Base-by-base conservation (phyloP, 2,113 vertebrate species). In the Atrichornis clamosus region DNA sequence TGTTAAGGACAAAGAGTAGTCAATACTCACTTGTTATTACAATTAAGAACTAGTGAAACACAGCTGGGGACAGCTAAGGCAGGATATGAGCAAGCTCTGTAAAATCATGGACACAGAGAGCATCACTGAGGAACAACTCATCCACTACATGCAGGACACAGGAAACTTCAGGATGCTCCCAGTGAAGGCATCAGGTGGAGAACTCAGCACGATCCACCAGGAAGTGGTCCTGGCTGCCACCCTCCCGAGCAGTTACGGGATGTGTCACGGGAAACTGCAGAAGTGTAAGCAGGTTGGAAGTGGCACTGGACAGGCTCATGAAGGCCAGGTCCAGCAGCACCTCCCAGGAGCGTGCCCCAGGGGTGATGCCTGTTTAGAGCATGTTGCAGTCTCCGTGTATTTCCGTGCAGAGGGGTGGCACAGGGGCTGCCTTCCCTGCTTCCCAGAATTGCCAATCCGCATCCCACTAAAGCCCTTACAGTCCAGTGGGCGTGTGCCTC, bases 341-440 rank as follows among this genome's bases (percentile, higher is more conserved):
- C 22, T 35, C 28, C 33, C 22, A 10, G 21, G 62, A 15, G 26
- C 10, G 20, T 0, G 2, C 53, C 15, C 9, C 74, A 53, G 63
- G 50, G 0, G 20, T 0, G 3, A 11, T 0, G 0, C 41, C 68
- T 21, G 47, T 44, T 49, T 32, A 7, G 47, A n/a, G 26, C 7
- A 10, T 0, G 3, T 10, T 9, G 11, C 32, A 46, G 58, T 5
- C 67, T 20, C 35, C 0, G 0, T 0, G 1, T 2, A 8, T 4
- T 16, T 6, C 52, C 0, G 0, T 0, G 9, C 41, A 3, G 63
- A 64, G 28, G 42, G 44, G 35, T 16, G 7, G 42, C 0, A 2
- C 2, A 6, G 0, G 1, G n/a, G 24, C 27, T 42, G 68, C 80
- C 55, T 53, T 30, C 44, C 79, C 2, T 41, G 39, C 10, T 41